Conservation (phyloP, 2,797 vertebrate genomes). For the Crotalus adamanteus region DNA sequence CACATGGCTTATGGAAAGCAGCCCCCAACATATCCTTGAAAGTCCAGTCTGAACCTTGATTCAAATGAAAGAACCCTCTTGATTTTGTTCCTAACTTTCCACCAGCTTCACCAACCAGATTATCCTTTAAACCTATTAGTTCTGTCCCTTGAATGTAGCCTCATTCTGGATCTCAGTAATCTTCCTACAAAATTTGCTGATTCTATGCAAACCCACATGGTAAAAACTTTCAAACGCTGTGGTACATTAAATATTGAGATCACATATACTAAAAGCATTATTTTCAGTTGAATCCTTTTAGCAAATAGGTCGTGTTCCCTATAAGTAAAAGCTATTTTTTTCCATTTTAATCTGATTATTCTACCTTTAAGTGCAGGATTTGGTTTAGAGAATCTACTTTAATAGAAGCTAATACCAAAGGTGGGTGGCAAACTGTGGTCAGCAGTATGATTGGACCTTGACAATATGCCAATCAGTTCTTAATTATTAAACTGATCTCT, state of each 20-base stretch:
- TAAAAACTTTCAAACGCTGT: background rate
- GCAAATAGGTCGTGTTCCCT: background rate
- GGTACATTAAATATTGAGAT: background rate
- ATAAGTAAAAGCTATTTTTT: background rate
- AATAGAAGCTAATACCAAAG: background rate
- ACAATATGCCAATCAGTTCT: background rate
- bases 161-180: background rate
- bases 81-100: background rate
- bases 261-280: background rate
- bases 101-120: background rate
- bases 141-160: background rate
- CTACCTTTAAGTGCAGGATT: background rate
- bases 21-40: background rate
- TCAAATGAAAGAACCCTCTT: background rate
- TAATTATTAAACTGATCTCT: conserved; percentile 12
- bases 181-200: background rate
- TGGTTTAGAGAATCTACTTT: background rate
- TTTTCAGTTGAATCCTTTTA: background rate
- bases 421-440: background rate
- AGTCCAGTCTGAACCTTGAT: background rate
- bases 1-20: background rate
- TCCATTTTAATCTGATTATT: background rate
- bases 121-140: background rate
- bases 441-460: background rate
- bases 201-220: background rate